A percentile compares a stretch with the other conserved stretches of the same genome.
phyloP scores from a whole-genome alignment of 2,888 invertebrate species.

The Drosophila planitibia region DNA sequence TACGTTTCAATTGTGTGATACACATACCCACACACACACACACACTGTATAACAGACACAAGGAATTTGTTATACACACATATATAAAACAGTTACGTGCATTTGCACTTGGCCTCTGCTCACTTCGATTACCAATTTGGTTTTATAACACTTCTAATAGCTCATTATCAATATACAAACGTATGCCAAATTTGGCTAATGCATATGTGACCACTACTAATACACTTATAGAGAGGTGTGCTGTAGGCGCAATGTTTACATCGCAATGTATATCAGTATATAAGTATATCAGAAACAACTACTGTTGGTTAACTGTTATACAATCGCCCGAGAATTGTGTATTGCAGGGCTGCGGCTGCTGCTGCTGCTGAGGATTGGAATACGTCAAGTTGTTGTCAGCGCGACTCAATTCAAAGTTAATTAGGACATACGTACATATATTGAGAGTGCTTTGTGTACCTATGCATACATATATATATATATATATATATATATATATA shows the following conservation, averaged over 20 bases:
- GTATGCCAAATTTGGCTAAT: slow-evolving; percentile 35
- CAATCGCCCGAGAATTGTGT: slow-evolving; percentile 30
- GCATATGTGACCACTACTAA: slow-evolving; percentile 31
- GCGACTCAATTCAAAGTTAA: slow-evolving; percentile 50
- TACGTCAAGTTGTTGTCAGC: slow-evolving; percentile 21
- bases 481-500: neutral
- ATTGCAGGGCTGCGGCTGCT: slow-evolving; percentile 23
- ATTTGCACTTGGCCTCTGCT: slow-evolving; percentile 31
- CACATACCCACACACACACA: neutral
- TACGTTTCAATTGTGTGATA: neutral
- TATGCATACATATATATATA: neutral
- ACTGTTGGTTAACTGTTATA: slow-evolving; percentile 14
- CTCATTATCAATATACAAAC: slow-evolving; percentile 52
- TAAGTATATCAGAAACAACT: slow-evolving; percentile 13
- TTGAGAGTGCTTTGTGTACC: too few relatives aligned
- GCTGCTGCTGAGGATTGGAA: slow-evolving; percentile 37
- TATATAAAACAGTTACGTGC: slow-evolving; percentile 16
- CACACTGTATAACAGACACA: neutral
- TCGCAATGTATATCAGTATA: slow-evolving; percentile 1
- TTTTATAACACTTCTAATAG: slow-evolving; percentile 28
- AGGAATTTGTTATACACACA: neutral
- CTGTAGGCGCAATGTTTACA: neutral
- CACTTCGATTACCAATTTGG: slow-evolving; percentile 27
- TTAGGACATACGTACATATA: slow-evolving; percentile 36
- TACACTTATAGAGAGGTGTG: slow-evolving; percentile 2